These are phyloP conservation scores for Alcis repandata DNA, from an alignment of 2,888 invertebrate species.

Conservation along the genomic window DNA sequence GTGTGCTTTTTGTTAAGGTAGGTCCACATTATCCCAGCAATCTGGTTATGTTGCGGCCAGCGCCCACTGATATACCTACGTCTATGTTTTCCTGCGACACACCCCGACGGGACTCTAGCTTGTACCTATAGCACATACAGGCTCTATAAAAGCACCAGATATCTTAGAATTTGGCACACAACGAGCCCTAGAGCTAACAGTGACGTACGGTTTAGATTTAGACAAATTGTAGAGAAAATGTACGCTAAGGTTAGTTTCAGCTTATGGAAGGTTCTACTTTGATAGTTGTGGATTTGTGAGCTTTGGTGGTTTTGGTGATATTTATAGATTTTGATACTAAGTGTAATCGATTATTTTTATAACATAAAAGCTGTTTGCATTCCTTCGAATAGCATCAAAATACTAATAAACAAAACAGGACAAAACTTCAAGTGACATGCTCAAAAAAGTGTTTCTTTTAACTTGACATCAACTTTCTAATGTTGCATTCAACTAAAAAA, in stretches of 20 bases:
- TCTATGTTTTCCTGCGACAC: constrained; percentile 69
- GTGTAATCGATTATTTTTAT: too few relatives aligned
- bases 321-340: neutral
- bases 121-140: constrained; percentile 76
- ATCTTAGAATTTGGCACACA: constrained; percentile 80
- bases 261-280: constrained; percentile 2
- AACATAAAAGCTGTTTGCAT: too few relatives aligned
- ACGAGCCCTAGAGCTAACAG: constrained; percentile 76
- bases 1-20: too few relatives aligned
- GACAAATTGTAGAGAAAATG: constrained; percentile 73
- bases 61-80: constrained; percentile 71
- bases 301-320: constrained; percentile 2
- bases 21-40: constrained; percentile 60
- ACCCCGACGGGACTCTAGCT: constrained; percentile 61
- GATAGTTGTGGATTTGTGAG: constrained; percentile 6
- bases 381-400: too few relatives aligned
- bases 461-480: too few relatives aligned
- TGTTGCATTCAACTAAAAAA: too few relatives aligned
- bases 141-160: constrained; percentile 80
- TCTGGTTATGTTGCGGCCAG: constrained; percentile 71
- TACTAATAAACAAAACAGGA: too few relatives aligned
- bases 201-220: constrained; percentile 70
- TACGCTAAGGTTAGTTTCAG: constrained; percentile 75
- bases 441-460: too few relatives aligned
- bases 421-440: too few relatives aligned